Base-by-base conservation (phyloP, 2,888 invertebrate genomes). In the Ischnus inquisitorius region DNA sequence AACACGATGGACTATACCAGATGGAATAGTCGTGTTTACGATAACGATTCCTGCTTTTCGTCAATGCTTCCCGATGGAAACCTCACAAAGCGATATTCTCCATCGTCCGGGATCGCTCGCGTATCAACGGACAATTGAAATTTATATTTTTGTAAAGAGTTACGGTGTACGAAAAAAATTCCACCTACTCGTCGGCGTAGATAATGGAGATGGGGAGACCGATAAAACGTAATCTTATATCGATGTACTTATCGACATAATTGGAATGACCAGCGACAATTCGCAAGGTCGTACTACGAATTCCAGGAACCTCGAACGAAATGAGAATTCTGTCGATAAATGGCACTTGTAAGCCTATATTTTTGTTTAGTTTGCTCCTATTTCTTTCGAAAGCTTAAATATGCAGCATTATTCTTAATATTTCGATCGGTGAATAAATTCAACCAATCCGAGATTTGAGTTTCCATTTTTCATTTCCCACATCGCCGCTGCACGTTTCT, bases 151-250 rank as follows among this genome's bases (percentile, higher is more conserved):
- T 39, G 39, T 41, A 3, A 39, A 81, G 69, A 48, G 3, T 68
- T 79, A 60, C 25, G 34, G 41, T 46, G 54, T 41, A 43, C 22
- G 16, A 54, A 39, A 57, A 75, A 68, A 75, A 41, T 62, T 68
- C 51, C 57, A 22, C 16, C 54, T 43, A 28, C 22, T 39, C n/a
- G 10, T 57, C n/a, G 2, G 1, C 19, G 51, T 16, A 68, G 65
- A 82, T 72, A 78, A 77, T 60, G 34, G 62, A 65, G n/a, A 46
- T n/a, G 25, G 12, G 22, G 12, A 10, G 19, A 43, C n/a, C 68
- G 82, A 82, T 78, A 82, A 78, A 34, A 78, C 68, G 4, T 78
- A 68, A 78, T 82, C 82, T 43, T 72, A 78, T 74, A 78, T 2
- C 41, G 77, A 67, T 62, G 43, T 8, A 67, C 48, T 69, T 72